Base-by-base conservation (phyloP, 2,797 vertebrate genomes). In the Coranthus polyacanthus region DNA sequence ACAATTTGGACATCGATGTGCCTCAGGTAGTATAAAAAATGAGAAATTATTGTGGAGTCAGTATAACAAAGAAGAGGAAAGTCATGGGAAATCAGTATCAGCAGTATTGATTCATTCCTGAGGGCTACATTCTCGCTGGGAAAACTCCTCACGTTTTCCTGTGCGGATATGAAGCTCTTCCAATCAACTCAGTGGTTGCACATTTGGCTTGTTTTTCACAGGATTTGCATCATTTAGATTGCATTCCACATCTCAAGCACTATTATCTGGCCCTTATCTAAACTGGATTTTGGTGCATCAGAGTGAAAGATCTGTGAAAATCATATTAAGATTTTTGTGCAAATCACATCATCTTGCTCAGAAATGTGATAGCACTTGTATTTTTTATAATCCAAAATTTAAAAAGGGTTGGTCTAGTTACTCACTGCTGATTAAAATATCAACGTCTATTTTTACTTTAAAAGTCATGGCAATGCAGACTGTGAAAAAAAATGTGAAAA, bases 151-250 rank as follows among this genome's bases (percentile, higher is more conserved):
- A 17, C 29, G 8, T 32, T 32, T 32, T 63, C 29, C 26, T 63
- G 26, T 71, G 42, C 37, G 37, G 29, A 52, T 32, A 61, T 54
- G 20, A 53, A n/a, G 7, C 29, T 13, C 18, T 39, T 32, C 24
- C 34, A 60, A 32, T 45, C 29, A 39, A 24, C 16, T 21, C 2
- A 2, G 12, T 17, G 18, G 12, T 16, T 20, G 1, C 8, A 46
- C 12, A 39, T 39, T 18, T 5, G 5, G 4, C 38, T 22, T 53
- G 34, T 38, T 37, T 51, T 34, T 65, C 21, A 17, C 1, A 6
- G n/a, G 12, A 42, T 56, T 29, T 38, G 50, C 41, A 54, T 44
- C 17, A 5, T 26, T 15, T 54, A 18, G 38, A 3, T 16, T 21
- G 2, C 3, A 26, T 38, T 54, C 16, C n/a, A 12, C 16, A 17